Percentiles rank a stretch among this genome's conserved stretches.
phyloP scores from a whole-genome alignment of 2,797 vertebrate species.

The Echiichthys vipera region DNA sequence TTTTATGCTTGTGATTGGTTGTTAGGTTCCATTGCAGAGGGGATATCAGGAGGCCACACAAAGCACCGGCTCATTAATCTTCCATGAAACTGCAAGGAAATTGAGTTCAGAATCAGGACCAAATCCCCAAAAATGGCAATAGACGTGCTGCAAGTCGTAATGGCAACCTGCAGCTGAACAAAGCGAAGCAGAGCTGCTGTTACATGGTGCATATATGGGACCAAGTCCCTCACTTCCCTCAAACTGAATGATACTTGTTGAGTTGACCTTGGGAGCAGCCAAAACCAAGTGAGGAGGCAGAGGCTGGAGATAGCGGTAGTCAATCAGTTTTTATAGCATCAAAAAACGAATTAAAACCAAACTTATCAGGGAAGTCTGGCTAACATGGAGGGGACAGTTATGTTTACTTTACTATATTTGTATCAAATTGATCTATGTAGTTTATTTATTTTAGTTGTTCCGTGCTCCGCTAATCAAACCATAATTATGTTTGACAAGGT shows the following conservation, averaged over 20 bases:
- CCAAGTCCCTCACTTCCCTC: neutral
- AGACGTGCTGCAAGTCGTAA: constrained; percentile 18
- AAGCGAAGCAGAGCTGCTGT: constrained; percentile 25
- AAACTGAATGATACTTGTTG: constrained; percentile 17
- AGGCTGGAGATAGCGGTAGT: too few relatives aligned
- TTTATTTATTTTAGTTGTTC: too few relatives aligned
- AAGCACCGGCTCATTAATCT: constrained; percentile 79
- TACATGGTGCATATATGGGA: constrained; percentile 18
- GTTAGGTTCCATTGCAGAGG: constrained; percentile 68
- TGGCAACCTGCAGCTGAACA: constrained; percentile 33
- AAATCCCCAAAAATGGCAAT: constrained; percentile 63
- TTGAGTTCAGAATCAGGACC: constrained; percentile 69
- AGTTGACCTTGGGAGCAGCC: too few relatives aligned
- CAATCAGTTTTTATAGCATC: too few relatives aligned
- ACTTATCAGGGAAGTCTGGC: too few relatives aligned
- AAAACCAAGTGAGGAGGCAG: too few relatives aligned
- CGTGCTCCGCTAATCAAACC: too few relatives aligned
- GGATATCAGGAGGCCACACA: constrained; percentile 70
- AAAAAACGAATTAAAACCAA: too few relatives aligned
- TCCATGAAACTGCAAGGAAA: constrained; percentile 72
- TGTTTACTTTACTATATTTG: too few relatives aligned
- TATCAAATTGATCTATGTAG: too few relatives aligned
- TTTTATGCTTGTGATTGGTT: constrained; percentile 76
- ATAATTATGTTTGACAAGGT: too few relatives aligned
- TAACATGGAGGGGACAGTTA: too few relatives aligned